Base-by-base conservation (phyloP, 1,140 invertebrate genomes). In the Zaprionus inermis region DNA sequence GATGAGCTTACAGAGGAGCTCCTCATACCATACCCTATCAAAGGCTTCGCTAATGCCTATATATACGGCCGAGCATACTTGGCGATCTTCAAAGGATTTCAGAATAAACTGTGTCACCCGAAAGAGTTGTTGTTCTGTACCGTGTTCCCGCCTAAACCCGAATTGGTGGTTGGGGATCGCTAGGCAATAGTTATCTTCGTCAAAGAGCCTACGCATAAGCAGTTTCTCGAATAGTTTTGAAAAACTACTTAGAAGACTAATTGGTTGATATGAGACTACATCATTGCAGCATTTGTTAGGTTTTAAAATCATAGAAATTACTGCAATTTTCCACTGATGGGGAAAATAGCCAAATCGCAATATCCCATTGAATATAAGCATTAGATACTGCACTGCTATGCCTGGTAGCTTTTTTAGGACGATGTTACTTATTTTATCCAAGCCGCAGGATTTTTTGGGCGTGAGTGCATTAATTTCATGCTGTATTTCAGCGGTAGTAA, bases 151-250 rank as follows among this genome's bases (percentile, higher is more conserved):
- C 3, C 72, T 55, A 1, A 63, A 74, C 0, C 72, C 72, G 22
- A 74, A 74, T 22, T 70, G 72, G 9, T 75, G 72, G 3, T 1
- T 12, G 4, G 72, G 54, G 1, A 70, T 14, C 0, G 55, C 67
- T 0, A 41, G 32, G 0, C 11, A 1, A 0, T 7, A 41, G 5
- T 41, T n/a, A 5, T 41, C 38, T 5, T n/a, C 1, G 11, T 57
- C 41, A 0, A 70, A 41, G 0, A 74, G 28, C 7, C 72, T 32
- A 1, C 7, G 2, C 20, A 65, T 24, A 0, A 72, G 11, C 0
- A 75, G 11, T 5, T 16, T 71, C 14, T 75, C 72, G 18, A 75
- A 64, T 0, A 75, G 0, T 6, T 75, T 75, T 0, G 66, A 63
- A 3, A 75, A 28, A 0, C 58, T 60, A 0, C 54, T 6, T 0